These are phyloP conservation scores for Drosophila bipectinata DNA, from an alignment of 1,140 invertebrate species.

Conservation along the genomic window DNA sequence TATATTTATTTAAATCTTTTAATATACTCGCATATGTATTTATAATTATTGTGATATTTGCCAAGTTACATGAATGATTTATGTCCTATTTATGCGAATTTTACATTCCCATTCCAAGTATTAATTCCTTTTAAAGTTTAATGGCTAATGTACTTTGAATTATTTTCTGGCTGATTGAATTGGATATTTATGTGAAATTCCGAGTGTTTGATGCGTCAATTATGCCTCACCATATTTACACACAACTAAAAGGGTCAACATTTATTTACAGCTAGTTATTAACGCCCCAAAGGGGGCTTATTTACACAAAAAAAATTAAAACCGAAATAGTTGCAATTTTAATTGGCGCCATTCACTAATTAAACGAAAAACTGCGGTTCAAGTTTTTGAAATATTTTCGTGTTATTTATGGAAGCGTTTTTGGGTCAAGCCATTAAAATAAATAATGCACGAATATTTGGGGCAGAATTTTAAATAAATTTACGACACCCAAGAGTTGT, in stretches of 20 bases:
- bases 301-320: slow-evolving; percentile 44
- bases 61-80: slow-evolving; percentile 4
- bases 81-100: slow-evolving; percentile 9
- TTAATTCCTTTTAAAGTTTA: slow-evolving; percentile 11
- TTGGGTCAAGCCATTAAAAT: slow-evolving; percentile 26
- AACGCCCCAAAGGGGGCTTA: slow-evolving; percentile 25
- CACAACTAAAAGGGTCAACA: slow-evolving; percentile 18
- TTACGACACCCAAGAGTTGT: slow-evolving; percentile 18
- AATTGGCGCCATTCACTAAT: slow-evolving; percentile 49
- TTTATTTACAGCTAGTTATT: slow-evolving; percentile 34
- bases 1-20: slow-evolving; percentile 8
- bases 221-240: slow-evolving; percentile 36
- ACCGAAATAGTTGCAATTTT: slow-evolving; percentile 20
- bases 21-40: slow-evolving; percentile 5
- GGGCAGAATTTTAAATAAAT: slow-evolving; percentile 17
- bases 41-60: slow-evolving; percentile 26
- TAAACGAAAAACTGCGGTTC: slow-evolving; percentile 19
- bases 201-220: slow-evolving; percentile 30
- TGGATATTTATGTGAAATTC: slow-evolving; percentile 9
- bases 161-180: slow-evolving; percentile 30
- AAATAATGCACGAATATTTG: slow-evolving; percentile 10
- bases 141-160: slow-evolving; percentile 15
- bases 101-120: slow-evolving; percentile 8
- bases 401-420: background rate
- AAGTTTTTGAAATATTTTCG: slow-evolving; percentile 16